Conservation (phyloP, 2,113 vertebrate genomes). For the Gavia stellata region DNA sequence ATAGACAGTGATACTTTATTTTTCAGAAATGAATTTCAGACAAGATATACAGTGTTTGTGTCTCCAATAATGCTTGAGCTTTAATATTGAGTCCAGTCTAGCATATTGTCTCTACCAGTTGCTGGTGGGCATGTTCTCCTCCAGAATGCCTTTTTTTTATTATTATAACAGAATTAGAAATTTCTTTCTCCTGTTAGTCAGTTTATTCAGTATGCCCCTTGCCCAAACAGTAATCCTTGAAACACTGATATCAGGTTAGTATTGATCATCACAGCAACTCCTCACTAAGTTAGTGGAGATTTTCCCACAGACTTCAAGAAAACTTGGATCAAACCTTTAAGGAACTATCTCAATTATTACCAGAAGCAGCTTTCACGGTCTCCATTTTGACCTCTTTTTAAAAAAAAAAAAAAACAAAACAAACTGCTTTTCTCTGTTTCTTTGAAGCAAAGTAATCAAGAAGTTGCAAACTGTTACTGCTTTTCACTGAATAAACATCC, state of each 20-base stretch:
- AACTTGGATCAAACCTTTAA: background rate
- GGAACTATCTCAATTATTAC: background rate
- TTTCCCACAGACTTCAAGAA: background rate
- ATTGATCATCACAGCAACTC: background rate
- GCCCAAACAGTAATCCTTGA: background rate
- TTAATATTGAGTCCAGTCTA: background rate
- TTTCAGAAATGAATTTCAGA: background rate
- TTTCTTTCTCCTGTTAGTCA: background rate
- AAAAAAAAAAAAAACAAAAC: background rate
- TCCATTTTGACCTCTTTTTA: background rate
- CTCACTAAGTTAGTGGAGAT: background rate
- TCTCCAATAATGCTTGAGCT: background rate
- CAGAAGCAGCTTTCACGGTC: background rate
- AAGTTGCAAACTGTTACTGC: background rate
- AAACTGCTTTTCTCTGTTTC: background rate
- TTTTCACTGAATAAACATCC: constrained; percentile 23
- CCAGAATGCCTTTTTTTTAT: background rate
- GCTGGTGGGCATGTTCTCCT: background rate
- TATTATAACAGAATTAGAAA: background rate
- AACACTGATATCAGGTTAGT: background rate
- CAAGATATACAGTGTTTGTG: background rate
- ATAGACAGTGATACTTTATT: background rate
- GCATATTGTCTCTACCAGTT: background rate
- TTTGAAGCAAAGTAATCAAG: background rate
- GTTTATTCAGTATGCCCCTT: background rate